Percentiles rank a stretch among this genome's conserved stretches.
Evolutionary conservation across 2,888 invertebrate genomes (phyloP).

Genomic region (Tupiocoris notatus): DNA sequence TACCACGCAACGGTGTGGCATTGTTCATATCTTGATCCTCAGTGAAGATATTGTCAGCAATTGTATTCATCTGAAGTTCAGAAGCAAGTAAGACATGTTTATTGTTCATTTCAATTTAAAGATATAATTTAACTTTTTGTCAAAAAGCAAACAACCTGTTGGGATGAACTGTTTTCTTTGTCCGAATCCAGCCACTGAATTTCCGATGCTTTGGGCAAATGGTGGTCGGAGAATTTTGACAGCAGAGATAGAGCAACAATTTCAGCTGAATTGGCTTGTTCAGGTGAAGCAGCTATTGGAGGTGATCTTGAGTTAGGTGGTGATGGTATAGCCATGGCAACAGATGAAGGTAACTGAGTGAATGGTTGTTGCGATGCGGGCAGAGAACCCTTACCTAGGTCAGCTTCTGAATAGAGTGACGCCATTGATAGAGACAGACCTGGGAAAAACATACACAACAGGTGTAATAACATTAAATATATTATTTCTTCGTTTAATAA

Average conservation of each 20-base stretch:
- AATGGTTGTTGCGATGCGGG: background rate
- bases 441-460: conserved; percentile 44
- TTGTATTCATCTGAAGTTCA: conserved; percentile 52
- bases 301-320: background rate
- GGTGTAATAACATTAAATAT: too few species aligned
- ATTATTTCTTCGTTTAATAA: too few species aligned
- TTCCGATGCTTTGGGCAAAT: conserved; percentile 73
- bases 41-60: conserved; percentile 68
- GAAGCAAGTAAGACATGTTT: too few species aligned
- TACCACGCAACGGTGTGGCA: conserved; percentile 65
- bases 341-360: background rate
- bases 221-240: conserved; percentile 72
- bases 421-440: conserved; percentile 65
- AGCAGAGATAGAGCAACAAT: conserved; percentile 74
- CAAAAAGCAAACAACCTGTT: conserved; percentile 53
- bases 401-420: conserved; percentile 63
- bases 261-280: conserved; percentile 65
- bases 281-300: conserved; percentile 48
- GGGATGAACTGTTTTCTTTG: conserved; percentile 65
- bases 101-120: too few species aligned
- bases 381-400: conserved; percentile 54
- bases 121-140: too few species aligned
- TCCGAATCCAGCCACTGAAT: conserved; percentile 79
- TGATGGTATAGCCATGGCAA: background rate
- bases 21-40: conserved; percentile 58